phyloP scores from a whole-genome alignment of 2,888 invertebrate genomes.

The Escarpia spicata region DNA sequence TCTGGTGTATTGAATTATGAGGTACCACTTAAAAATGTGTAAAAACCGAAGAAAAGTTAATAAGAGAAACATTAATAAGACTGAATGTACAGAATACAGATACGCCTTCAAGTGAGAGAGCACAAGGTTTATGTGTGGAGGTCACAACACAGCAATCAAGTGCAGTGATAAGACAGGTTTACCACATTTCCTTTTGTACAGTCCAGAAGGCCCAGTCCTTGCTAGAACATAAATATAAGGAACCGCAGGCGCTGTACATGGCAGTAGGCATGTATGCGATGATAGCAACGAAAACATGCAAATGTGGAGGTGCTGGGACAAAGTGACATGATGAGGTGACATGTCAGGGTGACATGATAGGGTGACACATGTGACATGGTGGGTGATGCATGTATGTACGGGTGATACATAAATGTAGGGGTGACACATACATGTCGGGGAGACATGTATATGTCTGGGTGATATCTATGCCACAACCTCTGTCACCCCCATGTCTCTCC shows the following conservation, averaged over 20 bases:
- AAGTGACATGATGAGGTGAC: too few relatives aligned
- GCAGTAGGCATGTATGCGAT: too few relatives aligned
- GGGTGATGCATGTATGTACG: too few relatives aligned
- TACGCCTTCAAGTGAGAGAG: background rate
- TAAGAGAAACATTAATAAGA: background rate
- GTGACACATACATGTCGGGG: too few relatives aligned
- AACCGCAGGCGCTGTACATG: background rate
- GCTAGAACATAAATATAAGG: slow-evolving; percentile 1
- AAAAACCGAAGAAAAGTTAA: background rate
- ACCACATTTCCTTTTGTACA: slow-evolving; percentile 24
- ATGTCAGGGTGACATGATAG: too few relatives aligned
- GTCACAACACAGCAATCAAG: background rate
- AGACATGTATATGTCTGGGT: too few relatives aligned
- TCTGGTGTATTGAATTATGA: background rate
- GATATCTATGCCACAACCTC: too few relatives aligned
- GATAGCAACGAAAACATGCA: too few relatives aligned
- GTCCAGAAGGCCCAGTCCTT: slow-evolving; percentile 24
- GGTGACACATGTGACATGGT: too few relatives aligned
- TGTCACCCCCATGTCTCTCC: too few relatives aligned
- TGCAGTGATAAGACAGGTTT: background rate
- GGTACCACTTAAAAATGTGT: background rate
- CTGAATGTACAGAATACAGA: background rate
- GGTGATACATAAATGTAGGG: too few relatives aligned
- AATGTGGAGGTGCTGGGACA: too few relatives aligned
- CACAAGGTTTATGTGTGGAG: background rate